These are phyloP conservation scores for Notocelia uddmanniana DNA, from an alignment of 2,888 invertebrate genomes.

Conservation along the genomic window DNA sequence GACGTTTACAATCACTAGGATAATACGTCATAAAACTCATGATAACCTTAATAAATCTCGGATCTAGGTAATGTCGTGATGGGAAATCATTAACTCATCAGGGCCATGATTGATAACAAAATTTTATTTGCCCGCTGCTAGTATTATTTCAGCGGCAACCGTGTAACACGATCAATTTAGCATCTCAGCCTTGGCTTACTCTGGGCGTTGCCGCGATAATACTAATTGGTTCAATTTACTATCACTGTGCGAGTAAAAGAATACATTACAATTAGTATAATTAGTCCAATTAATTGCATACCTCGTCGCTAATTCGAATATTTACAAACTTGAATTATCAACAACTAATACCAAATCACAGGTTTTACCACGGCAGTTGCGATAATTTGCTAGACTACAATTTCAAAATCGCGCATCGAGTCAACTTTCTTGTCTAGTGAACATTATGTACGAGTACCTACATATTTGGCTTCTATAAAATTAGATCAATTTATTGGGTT, in stretches of 20 bases:
- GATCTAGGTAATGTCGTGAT: slow-evolving; percentile 44
- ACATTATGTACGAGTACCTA: too few species aligned
- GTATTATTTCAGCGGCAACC: slow-evolving; percentile 48
- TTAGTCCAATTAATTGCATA: slow-evolving; percentile 20
- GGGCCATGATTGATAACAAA: slow-evolving; percentile 42
- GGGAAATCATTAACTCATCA: slow-evolving; percentile 45
- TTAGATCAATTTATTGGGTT: slow-evolving; percentile 51
- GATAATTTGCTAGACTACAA: slow-evolving; percentile 29
- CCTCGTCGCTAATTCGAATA: not conserved
- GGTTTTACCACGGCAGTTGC: slow-evolving; percentile 31
- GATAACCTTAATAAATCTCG: slow-evolving; percentile 47
- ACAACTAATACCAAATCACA: slow-evolving; percentile 7
- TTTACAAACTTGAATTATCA: slow-evolving; percentile 15
- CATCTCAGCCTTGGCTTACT: slow-evolving; percentile 78
- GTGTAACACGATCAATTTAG: slow-evolving; percentile 72
- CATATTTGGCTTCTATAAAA: not conserved
- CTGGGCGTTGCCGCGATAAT: slow-evolving; percentile 66
- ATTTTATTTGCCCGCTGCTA: slow-evolving; percentile 33
- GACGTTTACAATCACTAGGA: slow-evolving; percentile 15
- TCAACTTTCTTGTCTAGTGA: slow-evolving; percentile 11
- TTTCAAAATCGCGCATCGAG: slow-evolving; percentile 3
- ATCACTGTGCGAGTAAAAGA: slow-evolving; percentile 56
- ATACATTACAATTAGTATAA: slow-evolving; percentile 45
- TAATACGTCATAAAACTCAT: slow-evolving; percentile 32
- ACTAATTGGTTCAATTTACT: slow-evolving; percentile 63